These are phyloP conservation scores for Diorhabda sublineata DNA, from an alignment of 1,140 invertebrate species.

Conservation along the genomic window DNA sequence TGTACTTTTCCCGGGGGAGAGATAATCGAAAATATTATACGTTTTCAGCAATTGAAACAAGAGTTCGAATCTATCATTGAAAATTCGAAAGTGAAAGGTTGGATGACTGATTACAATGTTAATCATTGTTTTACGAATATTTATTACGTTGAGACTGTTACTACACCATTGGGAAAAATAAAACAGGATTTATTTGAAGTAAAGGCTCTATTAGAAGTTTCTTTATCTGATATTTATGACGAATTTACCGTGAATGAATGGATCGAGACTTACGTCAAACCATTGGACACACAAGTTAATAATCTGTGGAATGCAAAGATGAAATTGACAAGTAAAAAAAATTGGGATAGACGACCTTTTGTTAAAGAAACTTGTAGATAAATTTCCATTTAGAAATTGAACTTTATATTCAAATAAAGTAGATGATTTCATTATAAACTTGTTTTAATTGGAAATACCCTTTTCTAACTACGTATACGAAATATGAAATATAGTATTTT, in stretches of 20 bases:
- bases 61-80: conserved; percentile 31
- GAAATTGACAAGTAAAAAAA: conserved; percentile 21
- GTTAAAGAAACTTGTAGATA: conserved; percentile 11
- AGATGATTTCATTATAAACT: too few species aligned
- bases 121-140: conserved; percentile 65
- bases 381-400: background rate
- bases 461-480: too few species aligned
- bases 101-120: conserved; percentile 76
- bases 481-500: too few species aligned
- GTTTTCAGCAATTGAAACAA: conserved; percentile 34
- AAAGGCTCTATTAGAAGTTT: conserved; percentile 56
- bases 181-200: conserved; percentile 59
- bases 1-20: conserved; percentile 33
- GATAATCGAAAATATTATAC: conserved; percentile 31
- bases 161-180: conserved; percentile 55
- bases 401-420: too few species aligned
- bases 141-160: conserved; percentile 43
- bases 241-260: conserved; percentile 70
- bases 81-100: conserved; percentile 50
- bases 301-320: conserved; percentile 26
- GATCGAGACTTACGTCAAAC: conserved; percentile 53
- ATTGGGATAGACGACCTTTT: conserved; percentile 35
- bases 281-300: conserved; percentile 26
- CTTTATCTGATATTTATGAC: conserved; percentile 68
- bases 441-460: too few species aligned